A percentile compares a stretch with the other conserved stretches of the same genome.
Evolutionary conservation across 2,797 vertebrate genomes (phyloP).

Genomic region (Poecile montanus): DNA sequence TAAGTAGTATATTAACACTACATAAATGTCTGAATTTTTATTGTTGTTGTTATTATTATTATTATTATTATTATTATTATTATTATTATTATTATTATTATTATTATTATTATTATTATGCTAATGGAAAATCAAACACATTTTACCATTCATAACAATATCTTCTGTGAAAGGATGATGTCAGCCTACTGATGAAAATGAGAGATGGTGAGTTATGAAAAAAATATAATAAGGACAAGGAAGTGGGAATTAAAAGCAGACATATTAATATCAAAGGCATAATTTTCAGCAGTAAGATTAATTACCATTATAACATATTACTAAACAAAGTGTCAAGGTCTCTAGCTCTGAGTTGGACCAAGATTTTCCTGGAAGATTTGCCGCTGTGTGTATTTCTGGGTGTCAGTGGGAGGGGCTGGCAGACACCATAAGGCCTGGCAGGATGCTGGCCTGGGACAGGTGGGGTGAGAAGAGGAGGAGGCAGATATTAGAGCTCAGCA

Average conservation of each 20-base stretch:
- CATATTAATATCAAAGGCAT: not conserved
- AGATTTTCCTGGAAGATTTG: not conserved
- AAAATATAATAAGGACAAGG: not conserved
- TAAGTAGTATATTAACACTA: not conserved
- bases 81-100: no score
- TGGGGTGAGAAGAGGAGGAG: no score
- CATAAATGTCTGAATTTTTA: not conserved
- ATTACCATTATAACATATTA: not conserved
- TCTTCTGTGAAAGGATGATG: not conserved
- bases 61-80: no score
- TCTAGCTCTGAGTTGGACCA: not conserved
- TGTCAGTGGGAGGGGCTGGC: not conserved
- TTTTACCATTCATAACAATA: not conserved
- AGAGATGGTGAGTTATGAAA: not conserved
- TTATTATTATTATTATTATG: not conserved
- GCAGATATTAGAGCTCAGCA: not conserved
- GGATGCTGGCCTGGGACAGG: not conserved
- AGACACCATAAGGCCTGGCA: no score
- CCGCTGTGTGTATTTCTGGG: not conserved
- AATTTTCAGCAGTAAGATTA: not conserved
- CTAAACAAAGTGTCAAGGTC: not conserved
- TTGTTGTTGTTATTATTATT: no score
- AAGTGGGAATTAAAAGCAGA: not conserved
- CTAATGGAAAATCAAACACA: not conserved
- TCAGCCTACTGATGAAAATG: not conserved